Evolutionary conservation across 1,140 invertebrate genomes (phyloP), one percentile per base, ranked within the genome.

Genomic region (Contarinia nasturtii): DNA sequence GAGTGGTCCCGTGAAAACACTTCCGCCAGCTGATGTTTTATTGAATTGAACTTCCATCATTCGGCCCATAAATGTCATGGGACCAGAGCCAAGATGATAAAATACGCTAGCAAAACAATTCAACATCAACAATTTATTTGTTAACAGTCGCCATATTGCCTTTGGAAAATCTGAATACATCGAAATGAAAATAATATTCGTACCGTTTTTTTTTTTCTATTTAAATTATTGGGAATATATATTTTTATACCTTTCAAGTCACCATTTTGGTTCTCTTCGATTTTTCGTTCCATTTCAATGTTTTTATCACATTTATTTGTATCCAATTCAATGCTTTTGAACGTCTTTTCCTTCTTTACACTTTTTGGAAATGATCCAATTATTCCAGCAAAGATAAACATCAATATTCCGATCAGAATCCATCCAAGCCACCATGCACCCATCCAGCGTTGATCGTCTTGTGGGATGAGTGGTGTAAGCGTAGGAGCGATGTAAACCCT

Each of bases 351-450:
- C 37, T 45, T 57, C 17, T 70, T 70, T 45, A 76, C 53, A 45
- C 73, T 57, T 49, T 68, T 69, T 22, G 75, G 75, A 48, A 77
- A 77, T 51, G 74, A 63, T 0, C 72, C 69, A 41, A 77, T 71
- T 2, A 76, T 52, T 15, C 71, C 49, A 1, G 74, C 63, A 51
- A 77, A 72, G 19, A 74, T 53, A n/a, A 67, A 61, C 70, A 76
- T 72, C 2, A 69, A 55, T 0, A 61, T 62, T 5, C 73, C 73
- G 11, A 76, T 54, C 41, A 77, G 67, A 11, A 76, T 64, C 75
- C 75, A 77, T 19, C 75, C 75, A 15, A 81, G 56, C 79, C 79
- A 81, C 77, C 78, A 81, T 11, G 78, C 78, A n/a, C 79, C 37
- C 43, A 80, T 53, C 78, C 78, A 81, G 51, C 77, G 60, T 1